These are phyloP conservation scores for Leptopilina boulardi DNA, from an alignment of 1,140 invertebrate species.

Conservation along the genomic window DNA sequence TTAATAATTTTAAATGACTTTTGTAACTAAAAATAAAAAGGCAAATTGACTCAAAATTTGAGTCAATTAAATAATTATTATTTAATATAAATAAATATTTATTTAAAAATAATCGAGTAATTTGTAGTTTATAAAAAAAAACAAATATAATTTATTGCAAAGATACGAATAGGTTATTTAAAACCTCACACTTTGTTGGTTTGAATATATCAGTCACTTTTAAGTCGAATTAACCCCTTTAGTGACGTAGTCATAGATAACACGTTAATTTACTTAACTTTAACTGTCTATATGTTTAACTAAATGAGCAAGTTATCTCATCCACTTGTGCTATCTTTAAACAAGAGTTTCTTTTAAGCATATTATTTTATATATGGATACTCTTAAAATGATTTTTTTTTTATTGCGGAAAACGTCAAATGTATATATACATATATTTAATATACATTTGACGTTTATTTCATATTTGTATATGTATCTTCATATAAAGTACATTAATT, in stretches of 20 bases:
- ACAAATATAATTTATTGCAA: constrained; percentile 45
- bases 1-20: no score
- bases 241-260: not conserved
- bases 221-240: not conserved
- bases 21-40: no score
- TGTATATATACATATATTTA: no score
- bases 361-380: not conserved
- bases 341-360: constrained; percentile 8
- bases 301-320: constrained; percentile 13
- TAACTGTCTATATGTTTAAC: constrained; percentile 7
- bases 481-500: not conserved
- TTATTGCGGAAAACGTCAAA: not conserved
- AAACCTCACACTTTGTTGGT: not conserved
- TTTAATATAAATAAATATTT: no score
- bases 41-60: no score
- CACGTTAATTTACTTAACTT: constrained; percentile 17
- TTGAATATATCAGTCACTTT: not conserved
- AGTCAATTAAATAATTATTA: no score
- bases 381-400: not conserved
- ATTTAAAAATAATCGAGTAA: no score
- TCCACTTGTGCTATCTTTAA: constrained; percentile 2
- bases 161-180: constrained; percentile 37
- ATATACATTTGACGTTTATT: not conserved
- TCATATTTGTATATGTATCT: not conserved
- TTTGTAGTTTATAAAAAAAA: constrained; percentile 44